Evolutionary conservation across 1,140 invertebrate genomes (phyloP), one percentile per base, ranked within the genome.

Genomic region (Bombus ignitus): DNA sequence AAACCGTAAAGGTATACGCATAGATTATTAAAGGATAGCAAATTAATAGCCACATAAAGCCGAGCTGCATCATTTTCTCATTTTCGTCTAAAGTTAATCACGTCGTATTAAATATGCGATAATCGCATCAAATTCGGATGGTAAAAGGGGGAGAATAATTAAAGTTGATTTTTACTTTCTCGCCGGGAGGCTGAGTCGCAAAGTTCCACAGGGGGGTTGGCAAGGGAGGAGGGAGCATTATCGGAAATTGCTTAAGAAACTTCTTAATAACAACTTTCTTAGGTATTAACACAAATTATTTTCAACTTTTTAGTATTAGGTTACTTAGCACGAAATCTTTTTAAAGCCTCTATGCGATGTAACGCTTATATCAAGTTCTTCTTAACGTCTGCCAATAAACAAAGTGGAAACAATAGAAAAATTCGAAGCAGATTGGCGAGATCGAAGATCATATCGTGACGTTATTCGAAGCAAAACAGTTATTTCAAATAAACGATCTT

Each of bases 261-360:
- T 66, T 22, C 15, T 35, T 66, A 66, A 79, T 79, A 79, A 79
- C 77, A 79, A 79, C 39, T 66, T 35, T 28, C 22, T 35, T 18
- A 6, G 25, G 57, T 42, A 68, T 66, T 79, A 79, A 79, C 62
- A 66, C 77, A 62, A 79, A 66, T 79, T 66, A 66, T 79, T 66
- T 79, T 44, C 62, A 44, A 79, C 62, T 66, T 66, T 79, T 66
- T 62, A 32, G 62, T 66, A 39, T 47, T n/a, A 28, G 8, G 28
- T 13, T 35, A 57, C 18, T 76, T 28, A 53, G 22, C 12, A 2
- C 22, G 12, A 37, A 37, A 37, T 42, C 39, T 66, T 2, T 25
- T n/a, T 18, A 47, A 47, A 25, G 0, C 39, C 59, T 44, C 3
- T 65, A n/a, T 32, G 8, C 59, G 37, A 65, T 65, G 37, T 22